Evolutionary conservation across 2,888 invertebrate species (phyloP).

Genomic region (Catocala nupta): DNA sequence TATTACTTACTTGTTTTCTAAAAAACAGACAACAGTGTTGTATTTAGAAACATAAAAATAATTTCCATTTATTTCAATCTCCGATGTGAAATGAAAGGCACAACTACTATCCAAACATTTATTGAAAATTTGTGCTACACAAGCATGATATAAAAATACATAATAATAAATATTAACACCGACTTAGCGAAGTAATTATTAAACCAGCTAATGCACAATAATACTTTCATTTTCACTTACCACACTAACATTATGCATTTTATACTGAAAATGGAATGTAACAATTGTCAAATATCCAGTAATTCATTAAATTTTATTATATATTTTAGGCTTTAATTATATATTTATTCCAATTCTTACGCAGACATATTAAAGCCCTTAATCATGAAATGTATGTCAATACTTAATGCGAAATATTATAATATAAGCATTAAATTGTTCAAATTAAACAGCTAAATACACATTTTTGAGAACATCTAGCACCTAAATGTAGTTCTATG

Average conservation of each 20-base stretch:
- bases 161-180: conserved; percentile 85
- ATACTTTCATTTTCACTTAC: conserved; percentile 82
- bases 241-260: conserved; percentile 62
- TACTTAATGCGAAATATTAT: conserved; percentile 18
- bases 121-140: conserved; percentile 87
- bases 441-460: conserved; percentile 29
- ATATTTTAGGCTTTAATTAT: conserved; percentile 3
- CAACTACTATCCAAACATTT: conserved; percentile 78
- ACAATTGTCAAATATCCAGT: conserved; percentile 43
- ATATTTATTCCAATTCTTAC: conserved; percentile 27
- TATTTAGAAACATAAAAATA: too few species aligned
- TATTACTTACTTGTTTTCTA: too few species aligned
- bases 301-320: conserved; percentile 14
- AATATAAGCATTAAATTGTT: conserved; percentile 30
- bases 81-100: conserved; percentile 21
- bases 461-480: conserved; percentile 57
- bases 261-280: conserved; percentile 68
- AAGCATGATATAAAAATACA: conserved; percentile 87
- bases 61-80: background rate
- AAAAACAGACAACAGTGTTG: too few species aligned
- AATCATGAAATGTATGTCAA: conserved; percentile 19
- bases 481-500: conserved; percentile 62
- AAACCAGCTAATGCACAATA: conserved; percentile 81
- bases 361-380: conserved; percentile 26
- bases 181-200: conserved; percentile 79